A percentile compares a stretch with the other conserved stretches of the same genome.
Evolutionary conservation across 2,888 invertebrate genomes (phyloP).

Genomic region (Epistrophe grossulariae): DNA sequence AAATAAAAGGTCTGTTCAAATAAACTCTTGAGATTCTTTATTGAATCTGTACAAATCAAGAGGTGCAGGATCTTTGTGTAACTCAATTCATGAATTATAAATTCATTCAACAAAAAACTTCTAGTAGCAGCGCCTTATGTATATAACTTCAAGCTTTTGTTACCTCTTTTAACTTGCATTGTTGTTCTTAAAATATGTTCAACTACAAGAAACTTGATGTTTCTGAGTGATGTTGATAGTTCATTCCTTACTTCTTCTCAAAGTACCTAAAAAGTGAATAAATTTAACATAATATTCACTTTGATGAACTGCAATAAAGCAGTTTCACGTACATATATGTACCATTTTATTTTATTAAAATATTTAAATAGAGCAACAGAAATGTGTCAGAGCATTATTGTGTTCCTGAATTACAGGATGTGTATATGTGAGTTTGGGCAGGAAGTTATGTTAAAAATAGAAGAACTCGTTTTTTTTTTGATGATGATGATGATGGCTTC

Average conservation of each 20-base stretch:
- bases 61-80: too few relatives aligned
- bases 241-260: constrained; percentile 18
- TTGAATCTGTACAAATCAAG: too few relatives aligned
- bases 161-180: too few relatives aligned
- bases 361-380: constrained; percentile 56
- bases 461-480: neutral
- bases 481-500: neutral
- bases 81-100: too few relatives aligned
- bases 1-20: too few relatives aligned
- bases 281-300: neutral
- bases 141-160: too few relatives aligned
- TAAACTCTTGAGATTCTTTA: too few relatives aligned
- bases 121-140: too few relatives aligned
- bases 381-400: constrained; percentile 54
- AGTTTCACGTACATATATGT: constrained; percentile 24
- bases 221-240: neutral
- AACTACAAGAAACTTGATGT: neutral
- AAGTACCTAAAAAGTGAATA: constrained; percentile 1
- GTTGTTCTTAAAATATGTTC: too few relatives aligned
- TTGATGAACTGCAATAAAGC: neutral
- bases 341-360: constrained; percentile 56
- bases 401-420: neutral
- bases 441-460: neutral
- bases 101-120: too few relatives aligned
- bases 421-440: neutral